Percentiles rank a stretch among this genome's conserved stretches.
phyloP scores from a whole-genome alignment of 2,113 vertebrate genomes.

The Sylvia atricapilla region DNA sequence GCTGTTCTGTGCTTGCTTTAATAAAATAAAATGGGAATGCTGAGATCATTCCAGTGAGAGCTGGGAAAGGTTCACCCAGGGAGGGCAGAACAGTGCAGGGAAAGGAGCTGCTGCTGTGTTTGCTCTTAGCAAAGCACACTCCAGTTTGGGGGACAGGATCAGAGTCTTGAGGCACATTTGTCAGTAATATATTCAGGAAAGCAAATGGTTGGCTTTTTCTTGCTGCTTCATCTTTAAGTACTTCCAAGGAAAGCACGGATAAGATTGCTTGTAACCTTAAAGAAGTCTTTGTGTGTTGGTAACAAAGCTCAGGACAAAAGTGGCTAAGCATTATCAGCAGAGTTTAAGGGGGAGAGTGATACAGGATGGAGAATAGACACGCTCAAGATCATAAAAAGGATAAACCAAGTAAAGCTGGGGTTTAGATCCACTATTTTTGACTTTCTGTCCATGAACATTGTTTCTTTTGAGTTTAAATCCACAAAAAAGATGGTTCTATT shows the following conservation, averaged over 20 bases:
- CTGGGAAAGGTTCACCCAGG: not conserved
- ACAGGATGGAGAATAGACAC: not conserved
- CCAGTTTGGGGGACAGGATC: not conserved
- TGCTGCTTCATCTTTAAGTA: not conserved
- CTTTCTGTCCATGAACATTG: not conserved
- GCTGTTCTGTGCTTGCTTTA: not conserved
- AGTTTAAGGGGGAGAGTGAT: not conserved
- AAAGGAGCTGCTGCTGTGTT: not conserved
- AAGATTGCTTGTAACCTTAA: not conserved
- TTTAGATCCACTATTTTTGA: not conserved
- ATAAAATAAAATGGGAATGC: not conserved
- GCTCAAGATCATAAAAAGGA: not conserved
- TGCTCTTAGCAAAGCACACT: not conserved
- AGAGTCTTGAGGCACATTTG: not conserved
- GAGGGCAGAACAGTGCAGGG: not conserved
- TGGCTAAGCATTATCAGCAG: not conserved
- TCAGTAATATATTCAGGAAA: not conserved
- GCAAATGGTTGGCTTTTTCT: slow-evolving; percentile 1
- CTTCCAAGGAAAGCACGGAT: not conserved
- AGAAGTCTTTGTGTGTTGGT: not conserved
- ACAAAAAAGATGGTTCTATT: not conserved
- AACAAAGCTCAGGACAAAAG: not conserved
- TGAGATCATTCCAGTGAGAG: not conserved
- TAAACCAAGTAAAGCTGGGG: slow-evolving; percentile 8
- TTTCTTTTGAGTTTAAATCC: not conserved